Evolutionary conservation across 2,113 vertebrate genomes (phyloP), one percentile per base, ranked within the genome.

Genomic region (Brienomyrus longianalis): DNA sequence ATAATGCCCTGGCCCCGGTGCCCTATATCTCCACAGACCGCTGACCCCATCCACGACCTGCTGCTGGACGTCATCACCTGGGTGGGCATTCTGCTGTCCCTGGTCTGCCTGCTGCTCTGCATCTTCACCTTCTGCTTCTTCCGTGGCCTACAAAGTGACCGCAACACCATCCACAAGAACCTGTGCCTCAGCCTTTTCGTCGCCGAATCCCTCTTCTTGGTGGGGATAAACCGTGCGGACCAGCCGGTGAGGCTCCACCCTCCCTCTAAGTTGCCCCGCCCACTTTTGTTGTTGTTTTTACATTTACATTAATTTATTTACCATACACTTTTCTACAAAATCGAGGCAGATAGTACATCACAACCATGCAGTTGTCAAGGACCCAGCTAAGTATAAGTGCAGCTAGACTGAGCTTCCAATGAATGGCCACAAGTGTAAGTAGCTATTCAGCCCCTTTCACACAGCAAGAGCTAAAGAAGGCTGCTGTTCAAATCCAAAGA

Each of bases 51-150:
- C 70, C 98, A 99, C 21, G 97, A 98, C 91, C 96, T 99, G 43
- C 97, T 99, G 47, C 94, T 99, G 92, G 98, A 99, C 90, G 97
- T 99, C 90, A 99, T 99, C 89, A 99, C 98, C 0, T 99, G 98
- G 98, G 98, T 99, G 86, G 98, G 98, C 91, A 99, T 99, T 95
- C 95, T 99, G 88, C 96, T 99, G n/a, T 99, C 98, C 0, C 97
- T 99, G 90, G 98, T 99, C 91, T 99, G 98, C 94, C 97, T 99
- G 91, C 96, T 99, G 95, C 98, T 99, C 94, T 99, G 98, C 96
- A 97, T 99, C 96, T 99, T 99, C 96, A 99, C 98, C 90, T 99
- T 99, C 95, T 99, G 98, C 96, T 99, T 99, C 95, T 99, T 99
- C 96, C 97, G 97, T 0, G 98, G 98, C 31, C 97, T 99, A 84